Evolutionary conservation across 2,113 vertebrate genomes (phyloP).

Genomic region (Mobula birostris): DNA sequence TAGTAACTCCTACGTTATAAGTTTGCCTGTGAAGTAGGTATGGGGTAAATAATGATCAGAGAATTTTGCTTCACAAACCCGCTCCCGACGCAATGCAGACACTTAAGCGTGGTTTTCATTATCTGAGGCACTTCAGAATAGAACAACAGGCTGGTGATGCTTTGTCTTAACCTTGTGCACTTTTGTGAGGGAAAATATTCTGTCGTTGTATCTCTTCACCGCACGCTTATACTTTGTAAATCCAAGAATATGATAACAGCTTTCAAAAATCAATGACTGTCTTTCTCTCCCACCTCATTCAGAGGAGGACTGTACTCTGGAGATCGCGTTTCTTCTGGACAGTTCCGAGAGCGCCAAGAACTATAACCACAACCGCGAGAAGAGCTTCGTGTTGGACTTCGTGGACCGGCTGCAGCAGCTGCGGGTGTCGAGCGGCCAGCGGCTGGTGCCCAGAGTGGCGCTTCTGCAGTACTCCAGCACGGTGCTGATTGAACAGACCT

Average conservation of each 20-base stretch:
- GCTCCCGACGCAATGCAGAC: background rate
- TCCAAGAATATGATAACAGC: background rate
- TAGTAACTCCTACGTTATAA: background rate
- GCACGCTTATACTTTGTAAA: background rate
- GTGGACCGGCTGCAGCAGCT: constrained; percentile 66
- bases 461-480: constrained; percentile 85
- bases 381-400: constrained; percentile 67
- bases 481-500: constrained; percentile 73
- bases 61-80: background rate
- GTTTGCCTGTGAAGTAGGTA: background rate
- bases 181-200: background rate
- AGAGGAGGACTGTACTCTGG: constrained; percentile 75
- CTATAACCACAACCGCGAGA: constrained; percentile 73
- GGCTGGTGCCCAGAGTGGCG: constrained; percentile 66
- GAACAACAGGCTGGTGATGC: background rate
- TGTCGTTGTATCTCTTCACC: background rate
- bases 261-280: too few relatives aligned
- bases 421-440: constrained; percentile 62
- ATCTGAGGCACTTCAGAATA: background rate
- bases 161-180: background rate
- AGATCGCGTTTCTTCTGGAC: constrained; percentile 79
- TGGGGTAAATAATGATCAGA: background rate
- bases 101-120: background rate
- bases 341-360: constrained; percentile 81
- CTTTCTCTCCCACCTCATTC: constrained; percentile 43